A percentile compares a stretch with the other conserved stretches of the same genome.
Conservation (phyloP, 2,113 vertebrate species). For the Ochotona princeps region DNA sequence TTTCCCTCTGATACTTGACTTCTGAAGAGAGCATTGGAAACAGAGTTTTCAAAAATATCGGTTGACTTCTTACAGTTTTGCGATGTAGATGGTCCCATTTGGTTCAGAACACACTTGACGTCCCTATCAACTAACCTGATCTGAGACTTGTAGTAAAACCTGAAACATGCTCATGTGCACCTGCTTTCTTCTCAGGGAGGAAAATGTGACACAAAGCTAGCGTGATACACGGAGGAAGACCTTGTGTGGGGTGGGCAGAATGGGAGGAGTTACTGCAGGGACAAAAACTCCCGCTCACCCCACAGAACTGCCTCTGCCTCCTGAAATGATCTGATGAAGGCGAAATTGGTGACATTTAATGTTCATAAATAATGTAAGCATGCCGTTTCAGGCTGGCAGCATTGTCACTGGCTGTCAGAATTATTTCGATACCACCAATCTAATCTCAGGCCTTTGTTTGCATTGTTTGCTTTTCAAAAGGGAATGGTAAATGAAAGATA, state of each 20-base stretch:
- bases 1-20: constrained; percentile 73
- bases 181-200: constrained; percentile 52
- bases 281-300: background rate
- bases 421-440: constrained; percentile 62
- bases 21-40: constrained; percentile 56
- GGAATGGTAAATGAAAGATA: constrained; percentile 68
- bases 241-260: background rate
- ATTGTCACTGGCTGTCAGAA: constrained; percentile 71
- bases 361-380: constrained; percentile 78
- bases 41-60: constrained; percentile 13
- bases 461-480: constrained; percentile 70
- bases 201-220: constrained; percentile 31
- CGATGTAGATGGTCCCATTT: constrained; percentile 41
- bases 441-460: constrained; percentile 70
- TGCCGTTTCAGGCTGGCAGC: constrained; percentile 31
- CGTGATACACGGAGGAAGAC: background rate
- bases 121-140: background rate
- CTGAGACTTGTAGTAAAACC: constrained; percentile 63
- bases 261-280: background rate
- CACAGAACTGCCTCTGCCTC: constrained; percentile 48
- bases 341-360: constrained; percentile 76
- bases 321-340: constrained; percentile 72
- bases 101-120: constrained; percentile 59
- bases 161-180: constrained; percentile 50
- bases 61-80: constrained; percentile 63